These are phyloP conservation scores for Syngnathoides biaculeatus DNA, from an alignment of 2,113 vertebrate genomes.

Conservation along the genomic window DNA sequence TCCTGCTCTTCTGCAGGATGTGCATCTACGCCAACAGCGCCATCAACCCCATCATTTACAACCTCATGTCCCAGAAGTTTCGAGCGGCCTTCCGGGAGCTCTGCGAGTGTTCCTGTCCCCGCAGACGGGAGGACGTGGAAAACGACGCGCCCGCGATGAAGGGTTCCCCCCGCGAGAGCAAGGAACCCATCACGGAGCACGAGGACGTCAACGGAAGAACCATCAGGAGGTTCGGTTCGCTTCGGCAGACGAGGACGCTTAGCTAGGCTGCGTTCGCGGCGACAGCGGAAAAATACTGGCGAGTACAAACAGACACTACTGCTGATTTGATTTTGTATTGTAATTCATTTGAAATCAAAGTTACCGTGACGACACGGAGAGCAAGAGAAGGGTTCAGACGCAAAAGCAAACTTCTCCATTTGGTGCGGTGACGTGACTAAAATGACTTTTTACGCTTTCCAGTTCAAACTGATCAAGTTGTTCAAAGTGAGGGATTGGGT, in stretches of 20 bases:
- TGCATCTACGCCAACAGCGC: slow-evolving; percentile 84
- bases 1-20: slow-evolving; percentile 83
- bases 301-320: neutral
- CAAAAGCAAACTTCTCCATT: too few species aligned
- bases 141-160: slow-evolving; percentile 52
- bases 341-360: neutral
- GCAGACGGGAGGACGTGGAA: slow-evolving; percentile 21
- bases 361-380: neutral
- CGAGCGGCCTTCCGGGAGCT: slow-evolving; percentile 77
- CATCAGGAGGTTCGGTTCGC: slow-evolving; percentile 36
- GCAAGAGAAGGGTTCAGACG: too few species aligned
- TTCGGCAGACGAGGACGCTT: slow-evolving; percentile 43
- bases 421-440: too few species aligned
- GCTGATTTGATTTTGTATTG: neutral
- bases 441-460: too few species aligned
- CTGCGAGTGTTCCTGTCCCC: slow-evolving; percentile 65
- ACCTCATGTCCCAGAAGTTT: slow-evolving; percentile 87
- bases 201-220: slow-evolving; percentile 58
- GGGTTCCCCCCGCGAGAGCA: slow-evolving; percentile 70
- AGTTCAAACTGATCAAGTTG: too few species aligned
- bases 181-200: slow-evolving; percentile 59
- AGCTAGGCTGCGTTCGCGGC: neutral
- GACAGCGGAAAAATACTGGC: neutral
- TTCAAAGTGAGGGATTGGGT: too few species aligned
- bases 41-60: slow-evolving; percentile 83